Evolutionary conservation across 1,140 invertebrate genomes (phyloP).

Genomic region (Brachionus koreanus): DNA sequence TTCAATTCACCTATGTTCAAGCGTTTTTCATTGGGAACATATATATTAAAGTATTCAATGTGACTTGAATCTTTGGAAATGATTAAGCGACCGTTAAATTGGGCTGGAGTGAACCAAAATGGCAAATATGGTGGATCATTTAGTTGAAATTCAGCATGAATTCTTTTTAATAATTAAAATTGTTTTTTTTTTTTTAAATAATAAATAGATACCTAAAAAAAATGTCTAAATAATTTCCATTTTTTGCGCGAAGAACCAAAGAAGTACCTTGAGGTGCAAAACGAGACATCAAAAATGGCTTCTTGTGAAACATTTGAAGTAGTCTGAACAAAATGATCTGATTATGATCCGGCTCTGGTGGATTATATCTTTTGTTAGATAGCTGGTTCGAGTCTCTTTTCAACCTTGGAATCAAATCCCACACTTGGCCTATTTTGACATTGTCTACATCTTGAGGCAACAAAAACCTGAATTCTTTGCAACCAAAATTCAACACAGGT

Average conservation of each 20-base stretch:
- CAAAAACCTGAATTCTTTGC: slow-evolving; percentile 13
- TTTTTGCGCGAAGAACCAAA: slow-evolving; percentile 52
- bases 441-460: background rate
- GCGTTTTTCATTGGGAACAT: slow-evolving; percentile 52
- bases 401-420: slow-evolving; percentile 2
- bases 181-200: background rate
- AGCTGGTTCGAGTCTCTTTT: background rate
- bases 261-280: slow-evolving; percentile 56
- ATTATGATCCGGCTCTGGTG: slow-evolving; percentile 30
- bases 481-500: slow-evolving; percentile 1
- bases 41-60: slow-evolving; percentile 53
- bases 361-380: slow-evolving; percentile 39
- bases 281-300: slow-evolving; percentile 53
- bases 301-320: slow-evolving; percentile 54
- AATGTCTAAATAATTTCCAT: slow-evolving; percentile 54
- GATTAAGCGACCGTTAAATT: slow-evolving; percentile 54
- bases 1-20: slow-evolving; percentile 56
- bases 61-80: slow-evolving; percentile 49
- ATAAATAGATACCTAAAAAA: slow-evolving; percentile 54
- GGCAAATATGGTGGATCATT: slow-evolving; percentile 57
- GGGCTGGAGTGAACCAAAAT: slow-evolving; percentile 60
- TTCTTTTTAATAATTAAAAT: slow-evolving; percentile 48
- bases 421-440: background rate
- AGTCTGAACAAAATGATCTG: slow-evolving; percentile 46
- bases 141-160: slow-evolving; percentile 60